These are phyloP conservation scores for Mactromeris polynyma DNA, from an alignment of 2,888 invertebrate species.

Conservation along the genomic window DNA sequence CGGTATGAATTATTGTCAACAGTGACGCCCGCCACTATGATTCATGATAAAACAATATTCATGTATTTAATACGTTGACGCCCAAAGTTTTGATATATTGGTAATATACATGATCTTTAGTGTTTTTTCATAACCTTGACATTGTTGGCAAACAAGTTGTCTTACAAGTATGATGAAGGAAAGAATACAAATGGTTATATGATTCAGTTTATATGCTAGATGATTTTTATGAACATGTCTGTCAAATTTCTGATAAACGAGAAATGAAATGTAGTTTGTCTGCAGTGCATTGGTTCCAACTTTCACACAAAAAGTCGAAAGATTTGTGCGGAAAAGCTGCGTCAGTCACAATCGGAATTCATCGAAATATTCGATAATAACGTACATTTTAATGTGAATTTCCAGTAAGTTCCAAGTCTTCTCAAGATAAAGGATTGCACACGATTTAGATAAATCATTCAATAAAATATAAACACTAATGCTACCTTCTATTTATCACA, in stretches of 20 bases:
- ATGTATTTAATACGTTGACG: not conserved
- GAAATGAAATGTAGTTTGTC: not conserved
- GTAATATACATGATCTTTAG: not conserved
- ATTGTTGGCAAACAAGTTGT: not conserved
- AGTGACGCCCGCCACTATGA: too few species aligned
- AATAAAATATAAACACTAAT: too few species aligned
- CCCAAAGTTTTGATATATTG: not conserved
- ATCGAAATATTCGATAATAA: not conserved
- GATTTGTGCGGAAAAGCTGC: not conserved
- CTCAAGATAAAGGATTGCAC: too few species aligned
- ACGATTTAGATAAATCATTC: too few species aligned
- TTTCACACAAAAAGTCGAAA: not conserved
- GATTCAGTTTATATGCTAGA: not conserved
- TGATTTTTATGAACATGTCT: not conserved
- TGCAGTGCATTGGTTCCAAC: not conserved
- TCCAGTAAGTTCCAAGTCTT: not conserved
- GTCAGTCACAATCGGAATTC: not conserved
- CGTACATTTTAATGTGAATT: not conserved
- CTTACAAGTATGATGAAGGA: not conserved
- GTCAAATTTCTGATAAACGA: not conserved
- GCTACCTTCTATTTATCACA: too few species aligned
- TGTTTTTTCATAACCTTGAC: not conserved
- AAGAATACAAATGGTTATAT: not conserved
- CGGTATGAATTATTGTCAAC: too few species aligned
- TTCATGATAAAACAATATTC: not conserved